phyloP scores from a whole-genome alignment of 1,140 invertebrate genomes.

The Pogonomyrmex californicus region DNA sequence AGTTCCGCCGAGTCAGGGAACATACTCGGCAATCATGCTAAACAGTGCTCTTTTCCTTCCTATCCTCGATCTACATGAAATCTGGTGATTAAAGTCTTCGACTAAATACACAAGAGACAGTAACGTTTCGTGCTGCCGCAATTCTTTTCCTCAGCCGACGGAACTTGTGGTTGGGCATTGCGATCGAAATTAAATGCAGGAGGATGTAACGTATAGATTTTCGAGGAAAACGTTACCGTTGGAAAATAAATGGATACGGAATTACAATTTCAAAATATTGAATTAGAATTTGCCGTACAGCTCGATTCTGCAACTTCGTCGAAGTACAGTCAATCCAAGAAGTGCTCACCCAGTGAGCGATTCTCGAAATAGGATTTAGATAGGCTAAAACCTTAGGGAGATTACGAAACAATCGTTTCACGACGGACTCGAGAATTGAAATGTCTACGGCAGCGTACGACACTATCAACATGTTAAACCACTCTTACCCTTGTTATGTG shows the following conservation, averaged over 20 bases:
- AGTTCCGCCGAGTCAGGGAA: constrained; percentile 6
- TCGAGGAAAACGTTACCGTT: not conserved
- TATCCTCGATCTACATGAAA: constrained; percentile 1
- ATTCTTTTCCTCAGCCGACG: not conserved
- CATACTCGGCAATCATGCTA: constrained; percentile 6
- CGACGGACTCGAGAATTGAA: not conserved
- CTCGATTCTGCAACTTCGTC: constrained; percentile 2
- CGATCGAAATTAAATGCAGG: not conserved
- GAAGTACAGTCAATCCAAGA: constrained; percentile 72
- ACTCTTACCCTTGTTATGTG: not conserved
- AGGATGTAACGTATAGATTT: not conserved
- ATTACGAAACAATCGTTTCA: not conserved
- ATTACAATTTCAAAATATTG: not conserved
- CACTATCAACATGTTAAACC: not conserved
- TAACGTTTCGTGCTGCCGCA: not conserved
- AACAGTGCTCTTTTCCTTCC: constrained; percentile 20
- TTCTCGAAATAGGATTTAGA: constrained; percentile 20
- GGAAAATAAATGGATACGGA: not conserved
- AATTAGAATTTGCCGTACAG: constrained; percentile 19
- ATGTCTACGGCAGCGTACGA: not conserved
- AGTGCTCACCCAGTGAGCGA: constrained; percentile 78
- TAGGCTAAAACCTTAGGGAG: not conserved
- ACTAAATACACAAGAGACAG: not conserved
- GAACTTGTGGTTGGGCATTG: not conserved
- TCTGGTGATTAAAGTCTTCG: constrained; percentile 5